Conservation (phyloP, 1,140 invertebrate species). For the Pseudomyrmex concolor region DNA sequence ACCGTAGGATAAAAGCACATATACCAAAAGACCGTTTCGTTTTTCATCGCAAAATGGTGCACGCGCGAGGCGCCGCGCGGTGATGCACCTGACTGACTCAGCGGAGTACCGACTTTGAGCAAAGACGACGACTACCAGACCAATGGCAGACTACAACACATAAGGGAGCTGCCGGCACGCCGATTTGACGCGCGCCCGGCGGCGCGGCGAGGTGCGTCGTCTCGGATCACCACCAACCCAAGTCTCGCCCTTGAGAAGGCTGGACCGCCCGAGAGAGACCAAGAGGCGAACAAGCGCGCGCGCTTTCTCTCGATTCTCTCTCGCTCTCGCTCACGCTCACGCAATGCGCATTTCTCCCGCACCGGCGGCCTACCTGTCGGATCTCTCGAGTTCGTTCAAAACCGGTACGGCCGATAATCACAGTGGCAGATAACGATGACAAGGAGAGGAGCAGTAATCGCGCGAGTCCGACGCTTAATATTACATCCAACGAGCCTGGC, state of each 20-base stretch:
- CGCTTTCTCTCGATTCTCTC: constrained; percentile 57
- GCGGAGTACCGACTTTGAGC: constrained; percentile 69
- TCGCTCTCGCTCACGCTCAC: not conserved
- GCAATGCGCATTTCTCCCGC: not conserved
- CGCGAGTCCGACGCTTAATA: constrained; percentile 6
- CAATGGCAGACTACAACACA: constrained; percentile 68
- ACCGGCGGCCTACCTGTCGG: not conserved
- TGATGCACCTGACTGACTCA: constrained; percentile 73
- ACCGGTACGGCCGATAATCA: constrained; percentile 49
- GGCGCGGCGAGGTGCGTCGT: constrained; percentile 24
- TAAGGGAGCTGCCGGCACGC: constrained; percentile 37
- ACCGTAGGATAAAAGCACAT: no score
- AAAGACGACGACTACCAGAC: constrained; percentile 65
- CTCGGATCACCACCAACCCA: constrained; percentile 32
- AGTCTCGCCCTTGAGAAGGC: constrained; percentile 72
- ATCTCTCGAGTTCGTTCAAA: constrained; percentile 24
- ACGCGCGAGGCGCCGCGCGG: constrained; percentile 54
- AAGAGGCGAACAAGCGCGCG: constrained; percentile 12
- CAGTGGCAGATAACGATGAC: constrained; percentile 21
- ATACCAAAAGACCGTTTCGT: constrained; percentile 9
- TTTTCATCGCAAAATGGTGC: constrained; percentile 10
- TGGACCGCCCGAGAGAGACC: constrained; percentile 53
- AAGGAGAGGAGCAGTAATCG: not conserved
- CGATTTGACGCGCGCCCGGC: constrained; percentile 60
- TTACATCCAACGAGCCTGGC: not conserved